Percentiles rank a stretch among this genome's conserved stretches.
phyloP scores from a whole-genome alignment of 2,888 invertebrate genomes.

The Dicyrtoma fusca region DNA sequence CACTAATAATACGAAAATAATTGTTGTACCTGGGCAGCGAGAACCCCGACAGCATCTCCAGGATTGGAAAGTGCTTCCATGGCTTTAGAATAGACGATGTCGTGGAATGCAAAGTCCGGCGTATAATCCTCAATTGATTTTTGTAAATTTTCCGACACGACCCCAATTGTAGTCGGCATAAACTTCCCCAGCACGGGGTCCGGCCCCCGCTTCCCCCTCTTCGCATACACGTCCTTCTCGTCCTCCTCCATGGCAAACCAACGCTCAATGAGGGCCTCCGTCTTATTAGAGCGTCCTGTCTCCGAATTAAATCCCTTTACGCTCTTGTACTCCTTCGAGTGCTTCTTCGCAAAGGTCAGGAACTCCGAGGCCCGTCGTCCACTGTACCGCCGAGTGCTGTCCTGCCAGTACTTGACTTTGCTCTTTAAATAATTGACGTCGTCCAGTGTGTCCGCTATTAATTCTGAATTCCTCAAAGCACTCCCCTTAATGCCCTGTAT shows the following conservation, averaged over 20 bases:
- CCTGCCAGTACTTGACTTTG: constrained; percentile 41
- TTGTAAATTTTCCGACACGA: constrained; percentile 80
- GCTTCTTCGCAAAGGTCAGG: constrained; percentile 66
- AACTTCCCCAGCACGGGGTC: constrained; percentile 71
- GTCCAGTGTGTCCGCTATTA: background rate
- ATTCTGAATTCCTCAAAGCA: background rate
- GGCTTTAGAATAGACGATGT: constrained; percentile 76
- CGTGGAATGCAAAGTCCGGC: constrained; percentile 63
- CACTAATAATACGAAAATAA: no score
- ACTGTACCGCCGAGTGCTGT: constrained; percentile 26
- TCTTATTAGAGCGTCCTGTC: constrained; percentile 66
- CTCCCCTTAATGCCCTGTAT: background rate
- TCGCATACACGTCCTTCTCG: constrained; percentile 58
- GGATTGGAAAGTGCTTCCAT: constrained; percentile 79
- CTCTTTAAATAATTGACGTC: constrained; percentile 6
- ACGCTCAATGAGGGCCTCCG: constrained; percentile 67
- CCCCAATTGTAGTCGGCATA: constrained; percentile 69
- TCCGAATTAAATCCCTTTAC: constrained; percentile 59
- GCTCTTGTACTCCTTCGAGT: constrained; percentile 62
- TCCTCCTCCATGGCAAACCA: constrained; percentile 71
- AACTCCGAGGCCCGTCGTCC: constrained; percentile 66
- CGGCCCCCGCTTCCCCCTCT: constrained; percentile 63
- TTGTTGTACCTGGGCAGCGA: constrained; percentile 85
- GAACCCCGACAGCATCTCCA: constrained; percentile 93
- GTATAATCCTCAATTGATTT: constrained; percentile 66